Evolutionary conservation across 2,888 invertebrate genomes (phyloP), one percentile per base, ranked within the genome.

Genomic region (Pollenia angustigena): DNA sequence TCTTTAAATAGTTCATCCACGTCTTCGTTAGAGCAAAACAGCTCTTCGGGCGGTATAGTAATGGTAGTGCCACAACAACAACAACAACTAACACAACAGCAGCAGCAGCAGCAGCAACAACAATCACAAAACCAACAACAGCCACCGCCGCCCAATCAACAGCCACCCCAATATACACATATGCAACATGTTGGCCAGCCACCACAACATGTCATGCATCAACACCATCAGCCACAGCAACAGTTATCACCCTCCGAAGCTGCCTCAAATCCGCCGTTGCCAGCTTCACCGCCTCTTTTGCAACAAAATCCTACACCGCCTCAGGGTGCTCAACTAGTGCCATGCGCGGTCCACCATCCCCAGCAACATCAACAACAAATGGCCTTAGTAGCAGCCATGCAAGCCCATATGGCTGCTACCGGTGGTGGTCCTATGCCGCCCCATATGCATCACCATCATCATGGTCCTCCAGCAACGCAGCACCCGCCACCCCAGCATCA

Each of bases 301-400:
- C 93, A 92, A 85, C 89, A 92, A 74, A 88, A 90, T 62, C 89
- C 91, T 58, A 91, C 92, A 74, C 92, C 92, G 40, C 92, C 91
- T 82, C 91, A 91, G 56, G 92, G 91, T 52, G 92, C 92, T 42
- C 92, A 92, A 87, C 88, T 93, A 76, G 92, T 92, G 83, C 92
- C 92, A 79, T 93, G 93, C 88, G 93, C 90, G 8, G 88, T 91
- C 7, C 90, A 91, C 84, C 90, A 91, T 88, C 90, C 90, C 72
- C 90, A 90, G 64, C 90, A 90, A 74, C 92, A 92, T 88, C 92
- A 92, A 86, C 92, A 92, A 89, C 92, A 92, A 87, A 88, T 92
- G 88, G 92, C 92, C 50, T 88, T 93, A 82, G 90, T 93, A 50
- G 92, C 93, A 78, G 93, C 92, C 81, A 92, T 92, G 92, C 93